A percentile compares a stretch with the other conserved stretches of the same genome.
Evolutionary conservation across 2,797 vertebrate genomes (phyloP).

Genomic region (Xenentodon cancila): DNA sequence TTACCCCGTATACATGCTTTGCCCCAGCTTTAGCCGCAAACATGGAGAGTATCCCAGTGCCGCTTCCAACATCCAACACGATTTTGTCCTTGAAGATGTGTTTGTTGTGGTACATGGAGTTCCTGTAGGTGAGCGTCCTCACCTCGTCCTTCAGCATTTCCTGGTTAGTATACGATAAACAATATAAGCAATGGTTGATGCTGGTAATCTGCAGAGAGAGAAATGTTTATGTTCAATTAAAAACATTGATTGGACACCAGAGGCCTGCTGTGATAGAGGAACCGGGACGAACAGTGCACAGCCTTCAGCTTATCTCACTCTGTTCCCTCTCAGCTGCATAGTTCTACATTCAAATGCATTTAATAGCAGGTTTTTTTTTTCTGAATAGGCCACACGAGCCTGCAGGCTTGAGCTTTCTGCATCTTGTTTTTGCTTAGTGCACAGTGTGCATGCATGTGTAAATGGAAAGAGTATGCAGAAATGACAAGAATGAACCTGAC

Average conservation of each 20-base stretch:
- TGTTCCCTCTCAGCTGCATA: neutral
- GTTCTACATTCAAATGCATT: constrained; percentile 36
- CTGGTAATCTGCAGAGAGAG: neutral
- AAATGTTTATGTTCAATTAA: constrained; percentile 9
- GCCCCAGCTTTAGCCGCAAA: constrained; percentile 99
- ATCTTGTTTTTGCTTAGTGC: constrained; percentile 7
- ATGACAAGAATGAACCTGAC: constrained; percentile 58
- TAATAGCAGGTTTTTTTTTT: constrained; percentile 20
- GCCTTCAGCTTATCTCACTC: constrained; percentile 27
- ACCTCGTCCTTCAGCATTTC: constrained; percentile 99
- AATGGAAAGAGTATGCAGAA: constrained; percentile 44
- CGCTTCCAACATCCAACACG: constrained; percentile 96
- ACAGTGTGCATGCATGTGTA: constrained; percentile 6
- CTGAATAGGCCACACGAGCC: constrained; percentile 32
- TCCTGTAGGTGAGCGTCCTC: constrained; percentile 96
- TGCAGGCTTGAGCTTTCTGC: constrained; percentile 31
- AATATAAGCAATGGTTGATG: constrained; percentile 13
- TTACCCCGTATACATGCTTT: constrained; percentile 98
- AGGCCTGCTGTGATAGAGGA: constrained; percentile 2
- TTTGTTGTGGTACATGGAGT: constrained; percentile 99
- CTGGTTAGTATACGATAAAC: constrained; percentile 79
- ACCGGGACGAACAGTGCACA: constrained; percentile 21
- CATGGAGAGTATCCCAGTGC: constrained; percentile 98
- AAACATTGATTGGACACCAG: neutral
- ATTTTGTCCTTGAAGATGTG: constrained; percentile 98